These are phyloP conservation scores for Cottus gobio DNA, from an alignment of 2,113 vertebrate genomes.

Conservation along the genomic window DNA sequence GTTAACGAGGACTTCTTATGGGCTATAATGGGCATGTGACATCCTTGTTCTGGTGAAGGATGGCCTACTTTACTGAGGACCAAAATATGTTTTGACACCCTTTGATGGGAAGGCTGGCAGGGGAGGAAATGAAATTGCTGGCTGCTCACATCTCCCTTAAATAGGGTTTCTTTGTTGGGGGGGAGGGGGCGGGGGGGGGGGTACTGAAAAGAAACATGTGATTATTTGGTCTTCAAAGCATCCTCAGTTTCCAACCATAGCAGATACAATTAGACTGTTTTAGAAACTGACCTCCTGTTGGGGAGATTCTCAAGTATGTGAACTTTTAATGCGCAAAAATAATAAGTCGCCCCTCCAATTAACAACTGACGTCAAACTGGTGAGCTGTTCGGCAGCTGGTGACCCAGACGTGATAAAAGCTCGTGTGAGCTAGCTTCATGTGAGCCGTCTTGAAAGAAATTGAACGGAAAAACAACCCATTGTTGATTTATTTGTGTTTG, in stretches of 20 bases:
- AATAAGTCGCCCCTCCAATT: not conserved
- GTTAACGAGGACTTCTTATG: slow-evolving; percentile 42
- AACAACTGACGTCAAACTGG: not conserved
- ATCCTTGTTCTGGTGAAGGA: slow-evolving; percentile 44
- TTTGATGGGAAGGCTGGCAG: slow-evolving; percentile 36
- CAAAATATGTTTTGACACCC: slow-evolving; percentile 51
- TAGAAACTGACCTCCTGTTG: not conserved
- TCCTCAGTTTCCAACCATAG: not conserved
- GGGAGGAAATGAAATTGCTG: not conserved
- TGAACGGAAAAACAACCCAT: not conserved
- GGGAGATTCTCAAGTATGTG: not conserved
- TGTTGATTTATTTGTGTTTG: not conserved
- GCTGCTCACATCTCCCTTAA: slow-evolving; percentile 5
- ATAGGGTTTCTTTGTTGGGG: slow-evolving; percentile 4
- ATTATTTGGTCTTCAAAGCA: not conserved
- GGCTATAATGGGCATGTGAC: slow-evolving; percentile 3
- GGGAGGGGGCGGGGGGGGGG: too few relatives aligned
- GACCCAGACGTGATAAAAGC: not conserved
- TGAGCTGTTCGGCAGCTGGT: not conserved
- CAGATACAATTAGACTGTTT: not conserved
- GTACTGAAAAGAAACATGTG: not conserved
- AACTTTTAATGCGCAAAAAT: not conserved
- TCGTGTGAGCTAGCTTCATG: not conserved
- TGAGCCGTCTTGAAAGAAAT: not conserved
- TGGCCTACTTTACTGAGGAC: slow-evolving; percentile 66